phyloP scores from a whole-genome alignment of 2,113 vertebrate species.

The Brienomyrus longianalis region DNA sequence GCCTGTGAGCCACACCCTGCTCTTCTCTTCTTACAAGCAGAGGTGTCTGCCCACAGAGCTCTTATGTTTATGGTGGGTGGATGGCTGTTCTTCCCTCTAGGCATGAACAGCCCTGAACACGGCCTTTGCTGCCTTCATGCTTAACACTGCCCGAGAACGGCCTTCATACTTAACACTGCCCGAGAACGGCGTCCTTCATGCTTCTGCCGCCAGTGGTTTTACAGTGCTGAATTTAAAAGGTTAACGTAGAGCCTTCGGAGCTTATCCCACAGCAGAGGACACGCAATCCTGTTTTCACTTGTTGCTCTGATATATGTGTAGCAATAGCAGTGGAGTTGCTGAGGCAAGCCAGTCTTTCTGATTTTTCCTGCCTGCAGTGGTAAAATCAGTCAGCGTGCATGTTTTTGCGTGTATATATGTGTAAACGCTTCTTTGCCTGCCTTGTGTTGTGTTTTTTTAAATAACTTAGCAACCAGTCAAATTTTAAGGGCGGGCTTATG shows the following conservation, averaged over 20 bases:
- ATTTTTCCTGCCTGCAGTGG: not conserved
- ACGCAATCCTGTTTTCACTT: not conserved
- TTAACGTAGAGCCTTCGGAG: not conserved
- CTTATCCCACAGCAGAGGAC: not conserved
- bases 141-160: not conserved
- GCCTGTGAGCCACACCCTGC: not conserved
- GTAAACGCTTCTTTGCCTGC: not conserved
- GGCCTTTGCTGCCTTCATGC: not conserved
- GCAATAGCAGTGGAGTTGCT: not conserved
- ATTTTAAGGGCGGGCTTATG: not conserved
- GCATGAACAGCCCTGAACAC: not conserved
- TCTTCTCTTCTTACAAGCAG: not conserved
- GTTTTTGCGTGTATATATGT: not conserved
- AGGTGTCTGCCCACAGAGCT: not conserved
- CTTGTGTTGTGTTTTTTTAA: conserved; percentile 10
- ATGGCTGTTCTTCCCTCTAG: not conserved
- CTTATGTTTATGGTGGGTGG: not conserved
- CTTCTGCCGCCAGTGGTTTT: not conserved
- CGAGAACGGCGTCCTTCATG: not conserved
- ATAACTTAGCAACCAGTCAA: not conserved
- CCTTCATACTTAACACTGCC: not conserved
- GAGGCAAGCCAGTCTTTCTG: not conserved
- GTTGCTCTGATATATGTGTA: not conserved
- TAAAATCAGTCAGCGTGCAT: not conserved
- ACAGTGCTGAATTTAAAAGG: not conserved